Conservation (phyloP, 2,113 vertebrate genomes). For the Coryphaenoides rupestris region DNA sequence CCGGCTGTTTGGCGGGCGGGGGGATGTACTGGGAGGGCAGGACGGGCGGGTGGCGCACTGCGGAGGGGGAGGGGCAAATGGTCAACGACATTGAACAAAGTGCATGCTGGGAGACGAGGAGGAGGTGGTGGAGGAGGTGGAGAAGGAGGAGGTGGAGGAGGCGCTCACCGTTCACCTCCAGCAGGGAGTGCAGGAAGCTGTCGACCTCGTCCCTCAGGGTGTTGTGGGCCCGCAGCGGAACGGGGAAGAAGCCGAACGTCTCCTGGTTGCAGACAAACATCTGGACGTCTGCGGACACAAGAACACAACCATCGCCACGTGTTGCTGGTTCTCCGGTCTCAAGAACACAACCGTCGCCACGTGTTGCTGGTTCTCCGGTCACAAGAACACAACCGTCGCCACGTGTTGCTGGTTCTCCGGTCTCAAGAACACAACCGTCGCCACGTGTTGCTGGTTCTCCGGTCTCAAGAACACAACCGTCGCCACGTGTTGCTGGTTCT, state of each 20-base stretch:
- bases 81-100: conserved; percentile 27
- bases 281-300: conserved; percentile 77
- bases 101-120: conserved; percentile 26
- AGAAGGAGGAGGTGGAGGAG: no score
- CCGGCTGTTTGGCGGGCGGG: conserved; percentile 63
- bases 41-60: conserved; percentile 78
- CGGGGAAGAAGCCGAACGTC: conserved; percentile 80
- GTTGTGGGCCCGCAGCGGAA: conserved; percentile 82
- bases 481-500: no score
- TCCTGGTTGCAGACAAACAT: conserved; percentile 89
- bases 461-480: no score
- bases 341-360: neutral
- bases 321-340: no score
- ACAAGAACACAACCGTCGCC: neutral
- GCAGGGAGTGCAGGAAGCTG: conserved; percentile 81
- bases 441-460: neutral
- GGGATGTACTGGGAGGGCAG: conserved; percentile 75
- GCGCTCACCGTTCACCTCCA: conserved; percentile 84
- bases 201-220: conserved; percentile 82
- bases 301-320: neutral
- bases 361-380: no score
- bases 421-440: neutral
- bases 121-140: no score
- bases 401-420: neutral
- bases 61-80: conserved; percentile 44